These are phyloP conservation scores for Anneissia japonica DNA, from an alignment of 35 echinoderm and acorn worm genomes.

Conservation along the genomic window DNA sequence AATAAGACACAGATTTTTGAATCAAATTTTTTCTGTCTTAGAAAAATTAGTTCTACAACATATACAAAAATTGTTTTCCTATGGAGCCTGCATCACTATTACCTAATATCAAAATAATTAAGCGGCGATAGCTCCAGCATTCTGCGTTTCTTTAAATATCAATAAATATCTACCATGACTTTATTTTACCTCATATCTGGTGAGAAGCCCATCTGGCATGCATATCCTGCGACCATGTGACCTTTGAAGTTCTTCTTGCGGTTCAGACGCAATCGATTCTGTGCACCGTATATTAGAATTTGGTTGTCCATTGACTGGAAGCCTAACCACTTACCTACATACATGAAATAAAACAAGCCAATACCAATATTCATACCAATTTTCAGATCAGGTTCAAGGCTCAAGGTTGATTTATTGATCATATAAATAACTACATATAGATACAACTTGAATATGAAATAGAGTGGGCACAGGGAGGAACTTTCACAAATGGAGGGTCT, in stretches of 20 bases:
- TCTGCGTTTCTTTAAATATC: too few relatives aligned
- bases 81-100: too few relatives aligned
- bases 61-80: too few relatives aligned
- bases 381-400: too few relatives aligned
- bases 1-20: too few relatives aligned
- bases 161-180: too few relatives aligned
- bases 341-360: neutral
- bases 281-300: conserved; percentile 89
- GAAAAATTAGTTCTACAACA: too few relatives aligned
- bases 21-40: too few relatives aligned
- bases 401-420: neutral
- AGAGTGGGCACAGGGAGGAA: neutral
- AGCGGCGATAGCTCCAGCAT: too few relatives aligned
- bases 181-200: conserved; percentile 86
- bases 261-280: conserved; percentile 81
- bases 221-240: conserved; percentile 99
- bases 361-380: too few relatives aligned
- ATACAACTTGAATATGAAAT: neutral
- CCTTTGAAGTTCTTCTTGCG: conserved; percentile 98
- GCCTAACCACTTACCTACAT: conserved; percentile 91
- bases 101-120: too few relatives aligned
- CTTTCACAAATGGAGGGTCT: too few relatives aligned
- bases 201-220: conserved; percentile 97
- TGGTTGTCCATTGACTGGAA: conserved; percentile 99
- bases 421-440: neutral